Evolutionary conservation across 2,888 invertebrate genomes (phyloP).

Genomic region (Microchrysa polita): DNA sequence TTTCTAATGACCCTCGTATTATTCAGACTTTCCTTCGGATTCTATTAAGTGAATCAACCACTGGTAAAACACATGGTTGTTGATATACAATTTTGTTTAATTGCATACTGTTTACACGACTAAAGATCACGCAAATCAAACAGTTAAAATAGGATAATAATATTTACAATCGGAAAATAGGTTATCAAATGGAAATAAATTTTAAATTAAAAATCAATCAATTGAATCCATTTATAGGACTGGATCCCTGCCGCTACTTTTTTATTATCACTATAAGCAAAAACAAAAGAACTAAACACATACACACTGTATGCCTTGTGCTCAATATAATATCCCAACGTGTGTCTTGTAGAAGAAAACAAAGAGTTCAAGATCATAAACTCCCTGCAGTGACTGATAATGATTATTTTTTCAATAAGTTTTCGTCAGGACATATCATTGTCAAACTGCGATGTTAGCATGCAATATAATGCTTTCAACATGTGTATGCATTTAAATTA

Average conservation of each 20-base stretch:
- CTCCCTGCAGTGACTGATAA: constrained; percentile 4
- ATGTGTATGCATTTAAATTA: too few relatives aligned
- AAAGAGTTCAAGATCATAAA: background rate
- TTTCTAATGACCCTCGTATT: too few relatives aligned
- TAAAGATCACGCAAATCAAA: too few relatives aligned
- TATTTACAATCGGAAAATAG: too few relatives aligned
- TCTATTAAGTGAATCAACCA: too few relatives aligned
- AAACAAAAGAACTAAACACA: background rate
- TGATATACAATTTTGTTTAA: too few relatives aligned
- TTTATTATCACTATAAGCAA: background rate
- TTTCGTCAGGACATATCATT: background rate
- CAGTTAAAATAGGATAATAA: too few relatives aligned
- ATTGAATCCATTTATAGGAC: background rate
- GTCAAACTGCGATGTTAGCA: background rate
- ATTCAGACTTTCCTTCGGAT: too few relatives aligned
- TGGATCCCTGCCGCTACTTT: background rate
- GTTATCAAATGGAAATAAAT: background rate
- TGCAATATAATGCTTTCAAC: too few relatives aligned
- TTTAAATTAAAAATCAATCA: background rate
- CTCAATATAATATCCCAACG: background rate
- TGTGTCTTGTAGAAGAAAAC: background rate
- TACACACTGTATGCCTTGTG: background rate
- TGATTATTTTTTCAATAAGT: background rate
- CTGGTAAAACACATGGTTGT: too few relatives aligned
- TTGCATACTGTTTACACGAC: too few relatives aligned